Base-by-base conservation (phyloP, 2,113 vertebrate genomes). In the Hoplias malabaricus region DNA sequence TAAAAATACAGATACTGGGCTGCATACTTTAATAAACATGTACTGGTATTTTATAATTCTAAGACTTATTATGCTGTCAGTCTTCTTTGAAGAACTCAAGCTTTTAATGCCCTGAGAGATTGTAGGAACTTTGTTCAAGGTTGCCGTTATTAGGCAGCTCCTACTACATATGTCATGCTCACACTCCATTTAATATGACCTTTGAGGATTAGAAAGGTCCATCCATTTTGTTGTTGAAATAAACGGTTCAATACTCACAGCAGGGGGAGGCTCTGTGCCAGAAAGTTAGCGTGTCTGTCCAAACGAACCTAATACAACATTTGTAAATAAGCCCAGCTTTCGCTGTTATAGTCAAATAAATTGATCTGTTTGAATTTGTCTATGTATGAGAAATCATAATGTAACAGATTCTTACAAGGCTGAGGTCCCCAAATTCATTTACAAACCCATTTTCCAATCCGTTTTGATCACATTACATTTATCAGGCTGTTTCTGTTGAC, bases 151-250 rank as follows among this genome's bases (percentile, higher is more conserved):
- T 40, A 29, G 53, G 53, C 33, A 27, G n/a, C 48, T 42, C 33
- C n/a, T 29, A 36, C 53, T 73, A 53, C n/a, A 53, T 53, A 31
- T 40, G 59, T 36, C 59, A 34, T 2, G 4, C 31, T 21, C 59
- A 63, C 59, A 63, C 59, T 63, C 59, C 59, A 63, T 63, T 63
- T 36, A 63, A 34, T 36, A 36, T 63, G 59, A 63, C 59, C 59
- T 63, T 63, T 63, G 13, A 63, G 33, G 59, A 63, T 63, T 63
- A 63, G 59, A 63, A 63, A 63, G 59, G 59, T 63, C 59, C 59
- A 63, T 63, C 59, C 59, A 63, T 63, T 63, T 63, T 63, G 59
- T 36, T 63, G 59, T 36, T 21, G n/a, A 36, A 34, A 36, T 36
- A 63, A 63, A 63, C 11, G 59, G 31, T 63, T 63, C 59, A 63